Conservation (phyloP, 2,888 invertebrate genomes). For the Calephelis perditalis region DNA sequence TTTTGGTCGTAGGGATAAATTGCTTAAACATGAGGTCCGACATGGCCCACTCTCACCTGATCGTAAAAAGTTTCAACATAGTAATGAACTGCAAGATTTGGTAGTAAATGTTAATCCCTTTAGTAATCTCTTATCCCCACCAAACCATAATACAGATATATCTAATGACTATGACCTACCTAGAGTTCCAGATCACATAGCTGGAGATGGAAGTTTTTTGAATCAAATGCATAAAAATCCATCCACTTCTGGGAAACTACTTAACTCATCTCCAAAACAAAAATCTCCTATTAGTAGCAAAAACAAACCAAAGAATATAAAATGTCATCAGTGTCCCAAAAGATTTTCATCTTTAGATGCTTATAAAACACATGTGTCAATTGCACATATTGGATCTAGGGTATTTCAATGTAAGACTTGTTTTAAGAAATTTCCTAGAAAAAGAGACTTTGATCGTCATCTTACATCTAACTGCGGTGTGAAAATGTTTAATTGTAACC, state of each 20-base stretch:
- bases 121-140: slow-evolving; percentile 66
- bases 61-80: slow-evolving; percentile 48
- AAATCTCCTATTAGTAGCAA: slow-evolving; percentile 47
- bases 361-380: slow-evolving; percentile 72
- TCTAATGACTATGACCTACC: slow-evolving; percentile 64
- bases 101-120: slow-evolving; percentile 80
- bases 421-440: slow-evolving; percentile 82
- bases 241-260: slow-evolving; percentile 44
- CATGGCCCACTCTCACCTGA: slow-evolving; percentile 69
- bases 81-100: slow-evolving; percentile 71
- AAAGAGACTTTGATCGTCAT: slow-evolving; percentile 84
- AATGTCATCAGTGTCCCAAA: slow-evolving; percentile 73
- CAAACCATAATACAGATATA: slow-evolving; percentile 44
- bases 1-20: slow-evolving; percentile 83
- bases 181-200: slow-evolving; percentile 71
- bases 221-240: slow-evolving; percentile 57
- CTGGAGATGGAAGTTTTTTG: slow-evolving; percentile 66
- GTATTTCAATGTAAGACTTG: slow-evolving; percentile 82
- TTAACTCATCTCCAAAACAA: slow-evolving; percentile 53
- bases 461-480: slow-evolving; percentile 81
- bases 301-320: slow-evolving; percentile 70
- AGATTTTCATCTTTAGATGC: slow-evolving; percentile 71
- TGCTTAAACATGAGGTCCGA: slow-evolving; percentile 81
- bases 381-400: slow-evolving; percentile 73
- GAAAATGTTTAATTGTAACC: slow-evolving; percentile 82